A percentile compares a stretch with the other conserved stretches of the same genome.
These are phyloP conservation scores for Drosophila leonis DNA, from an alignment of 2,888 invertebrate genomes.

Conservation along the genomic window DNA sequence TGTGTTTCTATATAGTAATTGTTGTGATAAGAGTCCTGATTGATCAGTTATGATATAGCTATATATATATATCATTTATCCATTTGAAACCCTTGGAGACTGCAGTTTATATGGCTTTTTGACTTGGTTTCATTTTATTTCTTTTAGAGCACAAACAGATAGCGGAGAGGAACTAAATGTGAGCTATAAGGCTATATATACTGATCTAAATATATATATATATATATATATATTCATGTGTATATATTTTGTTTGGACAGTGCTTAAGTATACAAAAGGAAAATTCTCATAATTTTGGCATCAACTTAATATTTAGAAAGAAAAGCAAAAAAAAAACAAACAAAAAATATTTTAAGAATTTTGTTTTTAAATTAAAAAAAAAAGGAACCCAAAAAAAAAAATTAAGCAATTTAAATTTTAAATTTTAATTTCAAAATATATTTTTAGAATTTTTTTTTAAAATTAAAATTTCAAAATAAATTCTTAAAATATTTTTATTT, in stretches of 20 bases:
- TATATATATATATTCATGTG: constrained; percentile 28
- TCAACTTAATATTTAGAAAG: constrained; percentile 62
- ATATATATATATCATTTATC: constrained; percentile 19
- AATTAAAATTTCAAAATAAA: too few relatives aligned
- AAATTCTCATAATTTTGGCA: constrained; percentile 62
- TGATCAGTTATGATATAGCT: constrained; percentile 26
- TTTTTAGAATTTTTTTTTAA: too few relatives aligned
- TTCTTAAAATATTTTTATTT: too few relatives aligned
- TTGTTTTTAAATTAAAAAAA: constrained; percentile 41
- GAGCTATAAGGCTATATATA: constrained; percentile 38
- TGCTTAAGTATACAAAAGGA: constrained; percentile 43
- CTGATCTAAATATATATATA: constrained; percentile 34
- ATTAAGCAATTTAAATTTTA: too few relatives aligned
- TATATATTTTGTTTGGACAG: constrained; percentile 36
- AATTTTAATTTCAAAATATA: constrained; percentile 51
- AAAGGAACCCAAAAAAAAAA: neutral
- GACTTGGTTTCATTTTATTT: constrained; percentile 27
- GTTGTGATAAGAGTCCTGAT: constrained; percentile 45
- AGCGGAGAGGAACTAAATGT: constrained; percentile 63
- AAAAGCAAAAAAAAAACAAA: constrained; percentile 11
- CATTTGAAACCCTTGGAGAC: constrained; percentile 76
- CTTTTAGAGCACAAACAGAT: constrained; percentile 26
- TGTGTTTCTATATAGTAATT: constrained; percentile 21
- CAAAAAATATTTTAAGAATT: too few relatives aligned
- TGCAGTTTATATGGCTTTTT: constrained; percentile 56